Conservation (phyloP, 2,113 vertebrate genomes). For the Australoheros scitulus region DNA sequence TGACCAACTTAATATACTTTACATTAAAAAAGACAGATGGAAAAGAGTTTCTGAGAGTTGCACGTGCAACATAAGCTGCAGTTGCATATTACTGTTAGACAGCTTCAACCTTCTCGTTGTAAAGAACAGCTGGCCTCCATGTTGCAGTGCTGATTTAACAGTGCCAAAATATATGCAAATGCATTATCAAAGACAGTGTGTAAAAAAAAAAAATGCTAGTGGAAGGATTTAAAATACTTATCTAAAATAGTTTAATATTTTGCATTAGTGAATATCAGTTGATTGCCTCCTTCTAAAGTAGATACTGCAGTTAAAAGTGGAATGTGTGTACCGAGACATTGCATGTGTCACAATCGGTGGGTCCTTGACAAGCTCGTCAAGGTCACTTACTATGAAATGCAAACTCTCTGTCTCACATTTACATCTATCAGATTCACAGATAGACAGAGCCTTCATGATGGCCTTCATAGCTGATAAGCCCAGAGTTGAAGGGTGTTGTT, state of each 20-base stretch:
- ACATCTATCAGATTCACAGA: not conserved
- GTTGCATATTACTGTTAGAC: not conserved
- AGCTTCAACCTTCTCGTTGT: not conserved
- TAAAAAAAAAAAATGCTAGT: not conserved
- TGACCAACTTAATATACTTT: not conserved
- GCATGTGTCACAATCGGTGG: not conserved
- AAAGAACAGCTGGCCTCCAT: not conserved
- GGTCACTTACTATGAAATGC: not conserved
- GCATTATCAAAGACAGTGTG: not conserved
- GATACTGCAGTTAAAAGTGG: not conserved
- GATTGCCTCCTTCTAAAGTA: not conserved
- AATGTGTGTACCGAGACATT: not conserved
- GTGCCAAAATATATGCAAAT: not conserved
- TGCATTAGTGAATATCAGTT: not conserved
- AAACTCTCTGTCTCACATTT: not conserved
- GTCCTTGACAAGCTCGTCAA: slow-evolving; percentile 11
- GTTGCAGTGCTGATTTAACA: not conserved
- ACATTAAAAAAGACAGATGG: not conserved
- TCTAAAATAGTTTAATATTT: not conserved
- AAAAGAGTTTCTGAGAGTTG: not conserved
- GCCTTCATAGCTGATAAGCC: slow-evolving; percentile 54
- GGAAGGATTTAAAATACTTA: not conserved
- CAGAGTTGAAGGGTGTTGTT: slow-evolving; percentile 13
- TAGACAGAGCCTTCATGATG: slow-evolving; percentile 22
- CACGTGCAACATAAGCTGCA: not conserved